Evolutionary conservation across 2,797 vertebrate species (phyloP).

Genomic region (Eulemur albifrons): DNA sequence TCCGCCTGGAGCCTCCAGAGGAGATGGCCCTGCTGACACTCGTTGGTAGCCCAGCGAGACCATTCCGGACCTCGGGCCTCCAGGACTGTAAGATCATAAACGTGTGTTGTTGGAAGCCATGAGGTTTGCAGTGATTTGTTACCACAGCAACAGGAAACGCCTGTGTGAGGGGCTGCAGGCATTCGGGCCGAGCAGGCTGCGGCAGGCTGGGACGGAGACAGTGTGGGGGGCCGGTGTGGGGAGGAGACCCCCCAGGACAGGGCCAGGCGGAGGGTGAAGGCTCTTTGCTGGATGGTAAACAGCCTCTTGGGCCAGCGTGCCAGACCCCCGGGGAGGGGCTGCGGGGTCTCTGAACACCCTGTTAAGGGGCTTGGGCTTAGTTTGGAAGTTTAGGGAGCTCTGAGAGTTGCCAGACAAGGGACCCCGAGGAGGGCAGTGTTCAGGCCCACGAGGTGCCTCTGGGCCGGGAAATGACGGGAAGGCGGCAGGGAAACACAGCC

Average conservation of each 20-base stretch:
- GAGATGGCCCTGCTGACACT: neutral
- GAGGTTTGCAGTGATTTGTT: no score
- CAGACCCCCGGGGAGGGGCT: neutral
- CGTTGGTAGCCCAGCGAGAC: neutral
- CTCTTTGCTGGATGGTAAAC: neutral
- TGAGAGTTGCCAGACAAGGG: neutral
- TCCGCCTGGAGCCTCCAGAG: neutral
- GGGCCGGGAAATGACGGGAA: neutral
- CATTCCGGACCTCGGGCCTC: neutral
- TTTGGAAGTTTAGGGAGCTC: neutral
- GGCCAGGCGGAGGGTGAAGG: neutral
- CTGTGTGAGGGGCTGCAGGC: fast-evolving
- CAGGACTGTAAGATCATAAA: fast-evolving
- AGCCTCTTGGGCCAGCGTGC: fast-evolving
- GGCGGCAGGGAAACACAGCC: neutral
- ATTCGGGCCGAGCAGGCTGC: fast-evolving
- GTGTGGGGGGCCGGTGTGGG: fast-evolving
- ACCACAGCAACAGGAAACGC: fast-evolving
- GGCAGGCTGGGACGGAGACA: fast-evolving
- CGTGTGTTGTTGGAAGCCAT: neutral
- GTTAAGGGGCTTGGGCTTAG: fast-evolving
- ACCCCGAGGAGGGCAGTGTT: fast-evolving
- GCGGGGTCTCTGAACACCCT: neutral
- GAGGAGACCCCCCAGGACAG: fast-evolving
- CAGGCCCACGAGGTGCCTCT: fast-evolving